Base-by-base conservation (phyloP, 2,797 vertebrate genomes). In the Poecile montanus region DNA sequence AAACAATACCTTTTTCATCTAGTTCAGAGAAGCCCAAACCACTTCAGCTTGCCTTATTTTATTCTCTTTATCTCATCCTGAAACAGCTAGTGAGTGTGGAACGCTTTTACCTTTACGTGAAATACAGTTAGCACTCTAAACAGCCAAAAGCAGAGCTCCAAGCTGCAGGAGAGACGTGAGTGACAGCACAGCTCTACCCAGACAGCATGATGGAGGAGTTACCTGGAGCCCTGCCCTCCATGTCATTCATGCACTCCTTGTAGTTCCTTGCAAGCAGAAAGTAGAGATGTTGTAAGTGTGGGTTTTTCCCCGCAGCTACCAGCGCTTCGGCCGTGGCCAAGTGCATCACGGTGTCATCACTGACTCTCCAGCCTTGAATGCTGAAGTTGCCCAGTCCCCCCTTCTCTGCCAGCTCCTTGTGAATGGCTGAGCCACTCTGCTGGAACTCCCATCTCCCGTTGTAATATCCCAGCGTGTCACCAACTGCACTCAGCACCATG, bases 281-380 rank as follows among this genome's bases (percentile, higher is more conserved):
- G 91, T 98, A 98, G 34, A 98, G 91, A 9, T 11, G 61, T 4
- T 45, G 19, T 47, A 97, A 89, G 13, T 56, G 50, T 5, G 85
- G 53, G 4, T 78, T 54, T 29, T 82, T 88, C 11, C 96, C 96
- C 0, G 97, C 97, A 85, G 97, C 94, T 63, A 97, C 75, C 72
- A 98, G 95, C 13, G 98, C 98, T 76, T 98, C 98, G 0, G 98
- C 98, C 0, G 98, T 98, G 42, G 98, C 98, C 89, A 98, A 81
- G 89, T 98, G 98, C 98, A 98, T 98, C 63, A 98, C 96, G 0
- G 98, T 98, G 44, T 98, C 98, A 25, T 98, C 98, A 0, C 98
- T 98, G 80, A 98, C 97, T 25, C 51, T 97, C 98, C 98, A 98
- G 0, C 66, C 67, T 7, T 54, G 78, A 61, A 97, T 96, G 11